Evolutionary conservation across 2,113 vertebrate species (phyloP), one percentile per base, ranked within the genome.

Genomic region (Struthidea cinerea): DNA sequence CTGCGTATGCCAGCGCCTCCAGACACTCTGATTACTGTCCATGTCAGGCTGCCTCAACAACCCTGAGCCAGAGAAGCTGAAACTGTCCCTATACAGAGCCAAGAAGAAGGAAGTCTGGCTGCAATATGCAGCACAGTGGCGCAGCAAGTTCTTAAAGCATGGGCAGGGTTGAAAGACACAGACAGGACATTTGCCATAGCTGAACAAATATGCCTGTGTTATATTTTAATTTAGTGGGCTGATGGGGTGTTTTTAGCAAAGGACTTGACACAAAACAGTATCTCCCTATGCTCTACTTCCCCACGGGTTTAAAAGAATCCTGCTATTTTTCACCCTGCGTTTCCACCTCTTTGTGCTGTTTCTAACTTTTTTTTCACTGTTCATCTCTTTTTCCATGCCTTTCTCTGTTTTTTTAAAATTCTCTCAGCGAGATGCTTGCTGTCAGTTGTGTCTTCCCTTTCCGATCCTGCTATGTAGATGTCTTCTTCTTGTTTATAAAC

Each of bases 1-100:
- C 9, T 53, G 6, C 0, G 0, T 39, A 49, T 4, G 22, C 20
- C 49, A 53, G 26, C 44, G 27, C 17, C 27, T 85, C 52, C 41
- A 60, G 18, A 28, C 70, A 18, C 32, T 65, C 59, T 90, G n/a
- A 23, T 44, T n/a, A 12, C 30, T 55, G 23, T 67, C 52, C 4
- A 0, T 22, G 15, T 28, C 63, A 68, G 35, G 13, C 22, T 68
- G 19, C 75, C 37, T 76, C 1, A 2, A 60, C 14, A 75, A 1
- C 9, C 21, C 22, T 26, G 67, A 92, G 39, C 14, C 37, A 63
- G 22, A 44, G 37, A 52, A 56, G 27, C 7, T 56, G 32, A 44
- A 86, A 60, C 46, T 69, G n/a, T 33, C 17, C 14, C 16, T 44
- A 2, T 35, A 10, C 5, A 11, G 0, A 6, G 21, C 8, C 24